These are phyloP conservation scores for Eucera pruinosa DNA, from an alignment of 2,888 invertebrate genomes.

Conservation along the genomic window DNA sequence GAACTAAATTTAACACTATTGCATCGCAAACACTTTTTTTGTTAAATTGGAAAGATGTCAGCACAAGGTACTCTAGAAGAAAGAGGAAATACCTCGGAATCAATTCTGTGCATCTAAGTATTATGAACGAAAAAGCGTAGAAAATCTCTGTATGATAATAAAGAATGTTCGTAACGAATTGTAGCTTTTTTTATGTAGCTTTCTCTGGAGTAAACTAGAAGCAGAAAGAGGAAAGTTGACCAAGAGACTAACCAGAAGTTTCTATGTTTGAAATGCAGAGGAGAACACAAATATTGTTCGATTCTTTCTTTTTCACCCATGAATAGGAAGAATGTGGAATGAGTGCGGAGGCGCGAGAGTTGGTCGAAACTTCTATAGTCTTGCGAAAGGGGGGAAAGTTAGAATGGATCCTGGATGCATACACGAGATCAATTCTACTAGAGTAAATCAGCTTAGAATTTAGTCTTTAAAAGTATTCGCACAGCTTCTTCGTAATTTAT, in stretches of 20 bases:
- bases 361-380: constrained; percentile 10
- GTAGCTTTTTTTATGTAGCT: not conserved
- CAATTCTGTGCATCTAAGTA: too few relatives aligned
- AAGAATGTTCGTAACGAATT: not conserved
- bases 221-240: constrained; percentile 10
- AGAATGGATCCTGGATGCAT: constrained; percentile 5
- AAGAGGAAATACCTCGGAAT: too few relatives aligned
- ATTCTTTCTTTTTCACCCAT: constrained; percentile 17
- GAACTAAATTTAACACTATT: too few relatives aligned
- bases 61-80: too few relatives aligned
- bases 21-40: too few relatives aligned
- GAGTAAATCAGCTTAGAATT: not conserved
- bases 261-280: constrained; percentile 9
- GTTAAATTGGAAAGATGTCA: not conserved
- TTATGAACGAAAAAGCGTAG: not conserved
- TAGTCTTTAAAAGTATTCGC: too few relatives aligned
- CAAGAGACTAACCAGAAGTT: constrained; percentile 2
- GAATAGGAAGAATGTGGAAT: constrained; percentile 22
- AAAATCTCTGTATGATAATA: not conserved
- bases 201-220: not conserved
- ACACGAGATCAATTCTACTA: not conserved
- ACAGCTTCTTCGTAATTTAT: too few relatives aligned
- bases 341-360: constrained; percentile 8
- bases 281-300: constrained; percentile 5
- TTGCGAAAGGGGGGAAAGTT: constrained; percentile 23